Evolutionary conservation across 35 echinoderm and acorn worm species (phyloP), one percentile per base, ranked within the genome.

Genomic region (Eucidaris tribuloides): DNA sequence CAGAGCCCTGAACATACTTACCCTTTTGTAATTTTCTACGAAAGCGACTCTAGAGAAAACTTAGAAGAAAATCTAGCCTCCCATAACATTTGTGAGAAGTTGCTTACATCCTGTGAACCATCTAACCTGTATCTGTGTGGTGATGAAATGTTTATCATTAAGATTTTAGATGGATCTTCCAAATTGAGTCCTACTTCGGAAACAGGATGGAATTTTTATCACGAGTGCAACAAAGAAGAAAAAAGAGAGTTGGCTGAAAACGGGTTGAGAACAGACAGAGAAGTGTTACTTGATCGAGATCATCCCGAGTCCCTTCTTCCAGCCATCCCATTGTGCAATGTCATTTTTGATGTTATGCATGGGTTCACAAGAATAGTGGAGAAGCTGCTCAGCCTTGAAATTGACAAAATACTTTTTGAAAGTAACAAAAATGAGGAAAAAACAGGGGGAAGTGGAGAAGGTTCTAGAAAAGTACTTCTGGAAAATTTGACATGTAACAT

Each of bases 31-130:
- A 83, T 92, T 24, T 92, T 93, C 43, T 87, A 92, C 61, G 90
- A 92, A 42, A 82, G 62, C 38, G 90, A 92, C 35, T 87, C 91
- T 0, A 13, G 91, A n/a, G 91, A 93, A 20, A 93, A 93, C 27
- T 41, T 88, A 7, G 84, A 93, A 77, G 58, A 80, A 45, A 92
- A 87, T 82, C 24, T 85, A 14, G 70, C 40, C 0, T 78, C 24
- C 19, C 71, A 35, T 15, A 34, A 20, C 4, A 79, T 42, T 27
- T 7, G 22, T 44, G 46, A 63, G 25, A 54, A 11, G 15, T 22
- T 54, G 30, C 6, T 37, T 17, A 40, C 46, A 13, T 17, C 23
- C 36, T 77, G 41, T 32, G 57, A 42, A 19, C 50, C 36, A 19
- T 45, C 17, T 44, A 30, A 65, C 4, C 82, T 84, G 46, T 92